Evolutionary conservation across 2,888 invertebrate species (phyloP), one percentile per base, ranked within the genome.

Genomic region (Ectropis crepuscularia): DNA sequence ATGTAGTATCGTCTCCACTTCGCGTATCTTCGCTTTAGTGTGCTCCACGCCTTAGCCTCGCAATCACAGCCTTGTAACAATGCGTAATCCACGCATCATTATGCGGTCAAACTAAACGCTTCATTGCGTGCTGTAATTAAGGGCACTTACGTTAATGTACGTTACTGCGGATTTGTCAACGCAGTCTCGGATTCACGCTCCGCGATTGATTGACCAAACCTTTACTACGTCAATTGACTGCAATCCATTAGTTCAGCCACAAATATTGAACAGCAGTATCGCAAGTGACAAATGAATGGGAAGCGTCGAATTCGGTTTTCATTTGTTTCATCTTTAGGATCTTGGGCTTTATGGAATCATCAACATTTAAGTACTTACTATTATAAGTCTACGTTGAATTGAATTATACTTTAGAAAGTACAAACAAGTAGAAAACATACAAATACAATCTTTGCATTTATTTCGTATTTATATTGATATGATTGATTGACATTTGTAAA

Each of bases 111-210:
- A 58, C 58, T 59, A 58, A 70, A 64, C 68, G 63, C 58, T 54
- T 61, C 72, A 77, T 70, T 73, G 75, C 70, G 45, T 57, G 61
- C 59, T 57, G 63, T 74, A 75, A 80, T 82, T 79, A 78, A 73
- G 70, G 71, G 72, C 71, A 77, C 73, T 78, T 70, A 28, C 16
- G 16, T 28, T 28, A 28, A 28, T 28, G 16, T 28, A 72, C 67
- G 71, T 62, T 70, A 72, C 65, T 61, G 61, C 67, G 51, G 74
- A 75, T 80, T 78, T 78, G 81, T 75, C 79, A 79, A 75, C 73
- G 72, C 74, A 76, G 73, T 77, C 39, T 38, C 50, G 78, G 78
- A 82, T 78, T 79, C 74, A 82, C 80, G 80, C 78, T 74, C 67
- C 68, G 67, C 70, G 61, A 61, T 53, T 54, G 54, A 67, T 63